Evolutionary conservation across 2,113 vertebrate genomes (phyloP).

Genomic region (Dendrocopos noguchii): DNA sequence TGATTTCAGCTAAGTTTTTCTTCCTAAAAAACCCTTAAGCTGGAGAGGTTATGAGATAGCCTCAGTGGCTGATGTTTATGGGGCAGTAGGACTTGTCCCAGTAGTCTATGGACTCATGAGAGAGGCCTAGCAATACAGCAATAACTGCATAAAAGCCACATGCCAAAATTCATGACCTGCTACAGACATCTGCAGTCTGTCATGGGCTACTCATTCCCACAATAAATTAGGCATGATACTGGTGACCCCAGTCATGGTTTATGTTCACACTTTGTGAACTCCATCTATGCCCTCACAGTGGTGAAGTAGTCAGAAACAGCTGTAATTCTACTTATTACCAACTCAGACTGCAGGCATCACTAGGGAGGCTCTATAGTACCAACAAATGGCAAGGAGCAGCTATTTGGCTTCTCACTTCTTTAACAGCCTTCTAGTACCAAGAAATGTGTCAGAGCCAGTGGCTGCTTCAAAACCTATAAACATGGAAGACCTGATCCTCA

Average conservation of each 20-base stretch:
- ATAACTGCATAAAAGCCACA: not conserved
- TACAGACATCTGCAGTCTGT: not conserved
- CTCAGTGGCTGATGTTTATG: not conserved
- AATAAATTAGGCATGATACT: not conserved
- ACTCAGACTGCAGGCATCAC: not conserved
- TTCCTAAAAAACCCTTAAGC: not conserved
- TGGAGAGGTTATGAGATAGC: not conserved
- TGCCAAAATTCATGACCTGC: not conserved
- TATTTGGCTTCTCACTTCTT: not conserved
- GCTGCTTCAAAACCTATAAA: not conserved
- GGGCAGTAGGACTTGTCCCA: not conserved
- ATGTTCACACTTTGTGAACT: not conserved
- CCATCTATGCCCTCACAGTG: not conserved
- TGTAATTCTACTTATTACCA: not conserved
- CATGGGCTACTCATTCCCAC: not conserved
- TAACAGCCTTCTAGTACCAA: not conserved
- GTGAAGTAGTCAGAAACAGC: not conserved
- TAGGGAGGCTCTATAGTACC: not conserved
- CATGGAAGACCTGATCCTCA: not conserved
- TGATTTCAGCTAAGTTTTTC: not conserved
- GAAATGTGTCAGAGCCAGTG: not conserved
- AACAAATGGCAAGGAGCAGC: not conserved
- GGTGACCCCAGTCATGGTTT: not conserved
- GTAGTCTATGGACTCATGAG: accelerated
- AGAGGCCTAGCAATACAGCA: not conserved